Evolutionary conservation across 1,140 invertebrate species (phyloP).

Genomic region (Calliphora vicina): DNA sequence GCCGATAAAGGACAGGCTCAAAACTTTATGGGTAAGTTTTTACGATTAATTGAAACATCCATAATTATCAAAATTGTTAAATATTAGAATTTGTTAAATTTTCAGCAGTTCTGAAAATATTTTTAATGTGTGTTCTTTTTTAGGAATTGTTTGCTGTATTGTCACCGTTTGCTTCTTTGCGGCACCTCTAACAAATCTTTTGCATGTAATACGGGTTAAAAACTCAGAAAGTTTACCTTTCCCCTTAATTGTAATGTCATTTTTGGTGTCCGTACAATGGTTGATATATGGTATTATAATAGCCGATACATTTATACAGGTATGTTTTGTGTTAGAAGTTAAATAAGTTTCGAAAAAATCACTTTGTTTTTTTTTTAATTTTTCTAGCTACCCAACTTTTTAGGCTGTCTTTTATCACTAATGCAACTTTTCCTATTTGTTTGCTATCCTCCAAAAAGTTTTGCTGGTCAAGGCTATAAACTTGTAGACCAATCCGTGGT

Average conservation of each 20-base stretch:
- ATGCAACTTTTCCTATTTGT: conserved; percentile 76
- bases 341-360: background rate
- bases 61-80: too few species aligned
- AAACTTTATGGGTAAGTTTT: conserved; percentile 51
- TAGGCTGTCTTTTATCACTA: conserved; percentile 73
- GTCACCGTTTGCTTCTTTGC: conserved; percentile 81
- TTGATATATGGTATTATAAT: conserved; percentile 76
- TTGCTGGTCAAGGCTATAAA: conserved; percentile 57
- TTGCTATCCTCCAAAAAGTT: conserved; percentile 70
- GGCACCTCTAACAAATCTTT: conserved; percentile 77
- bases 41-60: conserved; percentile 40
- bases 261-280: conserved; percentile 79
- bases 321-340: conserved; percentile 59
- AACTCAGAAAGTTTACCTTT: conserved; percentile 81
- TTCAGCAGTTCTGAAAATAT: background rate
- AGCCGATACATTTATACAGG: conserved; percentile 76
- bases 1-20: conserved; percentile 49
- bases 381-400: conserved; percentile 74
- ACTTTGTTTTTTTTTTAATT: conserved; percentile 36
- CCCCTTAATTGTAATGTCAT: conserved; percentile 78
- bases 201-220: conserved; percentile 78
- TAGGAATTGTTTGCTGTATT: conserved; percentile 73
- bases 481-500: conserved; percentile 54
- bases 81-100: conserved; percentile 39
- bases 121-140: background rate